Base-by-base conservation (phyloP, 1,140 invertebrate genomes). In the Drosophila punjabiensis region DNA sequence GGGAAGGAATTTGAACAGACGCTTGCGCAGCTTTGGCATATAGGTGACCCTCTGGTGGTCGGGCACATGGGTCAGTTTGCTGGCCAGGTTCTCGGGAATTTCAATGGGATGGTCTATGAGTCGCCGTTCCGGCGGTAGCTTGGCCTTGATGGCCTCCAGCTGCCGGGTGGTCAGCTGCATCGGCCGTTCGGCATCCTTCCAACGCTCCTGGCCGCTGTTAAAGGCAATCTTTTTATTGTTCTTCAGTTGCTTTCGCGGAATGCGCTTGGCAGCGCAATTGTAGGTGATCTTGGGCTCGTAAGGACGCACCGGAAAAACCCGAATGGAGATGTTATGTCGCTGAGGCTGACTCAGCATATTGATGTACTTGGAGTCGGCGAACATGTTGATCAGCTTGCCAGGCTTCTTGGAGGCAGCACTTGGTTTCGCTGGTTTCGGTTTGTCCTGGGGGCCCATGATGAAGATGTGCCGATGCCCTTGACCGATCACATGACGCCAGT, bases 221-320 rank as follows among this genome's bases (percentile, higher is more conserved):
- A 92, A 92, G 20, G 91, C 91, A 14, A 92, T 87, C 48, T 92
- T 92, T 50, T 92, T 92, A 53, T 92, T 92, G 55, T 79, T 92
- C 1, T 90, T 79, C 76, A 92, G 24, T 47, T 92, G 91, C 24
- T 91, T 91, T 4, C 91, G 80, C 0, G 33, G 33, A 2, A 88
- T 28, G 0, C 81, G 75, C 56, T 91, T 92, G 9, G 79, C 56
- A 1, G 91, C 82, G 20, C 82, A 90, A 10, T 92, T 92, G 56
- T 82, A 92, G 10, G 59, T 62, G 20, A 92, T 90, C 18, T 64
- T 70, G 2, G 82, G 79, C 55, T 68, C 76, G 20, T 78, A 74
- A 0, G 77, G 61, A 24, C 24, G 3, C 1, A 90, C 24, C 0
- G 78, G 64, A 5, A 60, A 75, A 3, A 20, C 5, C 1, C 85